Base-by-base conservation (phyloP, 2,797 vertebrate species). In the Corythornis leucogaster region DNA sequence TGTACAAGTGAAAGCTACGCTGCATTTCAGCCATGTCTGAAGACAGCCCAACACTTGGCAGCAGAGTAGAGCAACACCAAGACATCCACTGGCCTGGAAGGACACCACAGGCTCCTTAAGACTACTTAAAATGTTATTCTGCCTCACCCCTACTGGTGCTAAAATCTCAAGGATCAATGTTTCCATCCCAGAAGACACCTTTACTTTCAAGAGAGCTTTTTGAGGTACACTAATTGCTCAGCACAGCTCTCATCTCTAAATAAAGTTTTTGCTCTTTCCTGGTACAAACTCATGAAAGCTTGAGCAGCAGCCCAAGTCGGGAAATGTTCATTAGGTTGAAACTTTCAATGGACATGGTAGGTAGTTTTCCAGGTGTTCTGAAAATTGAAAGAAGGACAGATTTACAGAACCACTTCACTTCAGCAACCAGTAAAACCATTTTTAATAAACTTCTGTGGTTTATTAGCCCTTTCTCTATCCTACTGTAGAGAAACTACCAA, bases 171-270 rank as follows among this genome's bases (percentile, higher is more conserved):
- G 15, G n/a, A 71, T 19, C 20, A 70, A 76, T 2, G 5, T 8
- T 40, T 69, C 19, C 61, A 73, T 15, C 12, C 8, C 35, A 48
- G 20, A 61, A 48, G 19, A 45, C 3, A 73, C 1, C 2, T 67
- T 11, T 69, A 2, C 25, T 68, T 62, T 88, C n/a, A 30, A 2
- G 38, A 67, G 25, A 74, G 14, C 10, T 78, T 78, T 82, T 4
- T 54, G 6, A 64, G 8, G 1, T 4, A 26, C 8, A 22, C 25
- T 38, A 2, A 68, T 35, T 0, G 0, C 25, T 61, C 22, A 73
- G 14, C 24, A 73, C 6, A 63, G 3, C 5, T 3, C 25, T 55
- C 31, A 57, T 10, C 7, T 9, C n/a, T 43, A 64, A 66, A 74
- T 22, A 50, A 86, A 53, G 6, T 5, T 79, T 53, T 48, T 46